Evolutionary conservation across 1,140 invertebrate genomes (phyloP).

Genomic region (Drosophila pruinosa): DNA sequence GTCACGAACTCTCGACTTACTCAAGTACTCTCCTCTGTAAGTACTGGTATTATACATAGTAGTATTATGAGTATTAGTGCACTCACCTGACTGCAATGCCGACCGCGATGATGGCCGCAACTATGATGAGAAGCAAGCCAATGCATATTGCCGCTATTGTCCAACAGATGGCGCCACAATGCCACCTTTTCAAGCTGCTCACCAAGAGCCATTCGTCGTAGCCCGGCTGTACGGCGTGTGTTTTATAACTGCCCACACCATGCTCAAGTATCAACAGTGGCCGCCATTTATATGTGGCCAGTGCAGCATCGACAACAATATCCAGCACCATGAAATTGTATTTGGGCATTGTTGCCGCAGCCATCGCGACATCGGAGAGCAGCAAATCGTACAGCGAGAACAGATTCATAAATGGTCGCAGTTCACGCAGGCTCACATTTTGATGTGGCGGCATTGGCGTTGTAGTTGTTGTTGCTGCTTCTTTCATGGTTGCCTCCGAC

Average conservation of each 20-base stretch:
- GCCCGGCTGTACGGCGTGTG: constrained; percentile 75
- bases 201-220: constrained; percentile 78
- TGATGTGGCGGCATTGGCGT: neutral
- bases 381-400: constrained; percentile 78
- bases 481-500: neutral
- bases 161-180: constrained; percentile 80
- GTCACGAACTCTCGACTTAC: too few species aligned
- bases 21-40: too few species aligned
- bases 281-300: constrained; percentile 61
- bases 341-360: constrained; percentile 50
- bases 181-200: constrained; percentile 70
- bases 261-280: constrained; percentile 76
- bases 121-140: constrained; percentile 61
- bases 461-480: neutral
- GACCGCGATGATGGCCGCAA: constrained; percentile 67
- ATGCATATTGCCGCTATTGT: constrained; percentile 72
- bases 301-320: constrained; percentile 53
- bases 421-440: constrained; percentile 36
- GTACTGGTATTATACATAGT: neutral
- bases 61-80: neutral
- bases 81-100: constrained; percentile 78
- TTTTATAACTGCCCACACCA: constrained; percentile 51
- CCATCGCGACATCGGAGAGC: constrained; percentile 37
- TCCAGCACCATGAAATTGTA: constrained; percentile 81
- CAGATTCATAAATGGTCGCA: constrained; percentile 69